Evolutionary conservation across 1,140 invertebrate species (phyloP), one percentile per base, ranked within the genome.

Genomic region (Papilio xuthus): DNA sequence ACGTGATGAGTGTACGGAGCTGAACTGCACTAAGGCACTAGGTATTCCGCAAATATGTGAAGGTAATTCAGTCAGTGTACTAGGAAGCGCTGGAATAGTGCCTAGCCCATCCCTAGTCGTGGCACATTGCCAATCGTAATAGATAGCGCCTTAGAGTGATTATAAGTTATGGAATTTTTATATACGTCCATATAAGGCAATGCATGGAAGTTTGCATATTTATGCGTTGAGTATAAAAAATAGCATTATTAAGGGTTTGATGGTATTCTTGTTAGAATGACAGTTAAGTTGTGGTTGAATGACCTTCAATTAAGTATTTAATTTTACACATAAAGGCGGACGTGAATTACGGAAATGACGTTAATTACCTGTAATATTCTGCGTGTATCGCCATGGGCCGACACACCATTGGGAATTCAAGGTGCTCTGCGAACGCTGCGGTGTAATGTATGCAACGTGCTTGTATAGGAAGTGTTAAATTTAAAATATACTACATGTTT

Each of bases 51-150:
- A 80, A 84, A 82, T 83, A 82, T 80, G 77, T 85, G 85, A 83
- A 87, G 85, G 83, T 86, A 84, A 90, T 87, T 78, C 81, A 84
- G 82, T 84, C 82, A 86, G 80, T 88, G 80, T 88, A 89, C 88
- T 80, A 92, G 91, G 91, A 93, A 93, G 85, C 78, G 85, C 80
- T 92, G 91, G 91, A 88, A 77, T 42, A 74, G 47, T 91, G 90
- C 89, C 90, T 89, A 91, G 79, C 82, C 83, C 53, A 79, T 76
- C 74, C 79, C 82, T 75, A 63, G 69, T 60, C 70, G 85, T 93
- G 90, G 91, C 87, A 80, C 28, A 67, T 15, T 67, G 88, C 90
- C 90, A 91, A 88, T 74, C 76, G 74, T 42, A 76, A 82, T 83
- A 83, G 77, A 84, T 83, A 82, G 72, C 44, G 26, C 63, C 70